These are phyloP conservation scores for Linnaemya vulpina DNA, from an alignment of 2,888 invertebrate genomes.

Conservation along the genomic window DNA sequence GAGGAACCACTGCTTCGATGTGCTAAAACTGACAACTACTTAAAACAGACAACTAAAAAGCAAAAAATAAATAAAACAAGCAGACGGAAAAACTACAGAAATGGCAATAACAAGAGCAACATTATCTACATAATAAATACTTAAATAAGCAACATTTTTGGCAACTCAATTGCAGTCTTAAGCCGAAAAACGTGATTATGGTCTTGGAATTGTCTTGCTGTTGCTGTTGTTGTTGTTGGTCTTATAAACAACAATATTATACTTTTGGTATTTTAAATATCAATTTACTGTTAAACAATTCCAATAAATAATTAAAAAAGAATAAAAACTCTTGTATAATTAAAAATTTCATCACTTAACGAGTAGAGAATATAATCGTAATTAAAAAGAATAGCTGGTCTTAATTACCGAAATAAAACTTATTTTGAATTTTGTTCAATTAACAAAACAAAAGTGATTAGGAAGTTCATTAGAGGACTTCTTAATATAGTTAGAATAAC, in stretches of 20 bases:
- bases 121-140: conserved; percentile 44
- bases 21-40: conserved; percentile 38
- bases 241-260: not conserved
- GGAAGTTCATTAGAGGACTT: conserved; percentile 31
- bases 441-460: conserved; percentile 18
- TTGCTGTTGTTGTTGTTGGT: not conserved
- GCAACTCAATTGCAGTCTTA: conserved; percentile 59
- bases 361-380: not conserved
- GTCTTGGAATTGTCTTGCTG: conserved; percentile 36
- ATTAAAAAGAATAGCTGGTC: not conserved
- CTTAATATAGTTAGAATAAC: conserved; percentile 11
- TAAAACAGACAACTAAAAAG: conserved; percentile 11
- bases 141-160: conserved; percentile 47
- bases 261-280: conserved; percentile 65
- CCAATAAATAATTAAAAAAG: conserved; percentile 10
- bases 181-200: conserved; percentile 54
- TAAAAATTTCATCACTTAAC: conserved; percentile 43
- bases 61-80: not conserved
- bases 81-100: conserved; percentile 34
- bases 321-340: not conserved
- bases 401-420: not conserved
- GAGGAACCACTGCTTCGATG: conserved; percentile 18
- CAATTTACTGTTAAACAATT: conserved; percentile 56
- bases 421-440: not conserved
- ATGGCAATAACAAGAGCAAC: conserved; percentile 67